Percentiles rank a stretch among this genome's conserved stretches.
These are phyloP conservation scores for Nephrotoma guestfalica DNA, from an alignment of 2,888 invertebrate genomes.

Conservation along the genomic window DNA sequence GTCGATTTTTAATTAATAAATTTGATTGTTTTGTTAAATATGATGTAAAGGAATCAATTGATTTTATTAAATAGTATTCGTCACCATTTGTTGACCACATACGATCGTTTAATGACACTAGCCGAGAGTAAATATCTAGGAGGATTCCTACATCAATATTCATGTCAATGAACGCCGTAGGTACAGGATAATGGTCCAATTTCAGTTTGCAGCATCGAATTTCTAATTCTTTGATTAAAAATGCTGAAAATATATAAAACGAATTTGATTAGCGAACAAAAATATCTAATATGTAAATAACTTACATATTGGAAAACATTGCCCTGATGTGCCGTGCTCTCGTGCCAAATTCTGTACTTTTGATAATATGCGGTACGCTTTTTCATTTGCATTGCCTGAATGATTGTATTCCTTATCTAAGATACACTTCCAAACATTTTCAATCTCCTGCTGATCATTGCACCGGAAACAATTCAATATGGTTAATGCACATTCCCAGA, in stretches of 20 bases:
- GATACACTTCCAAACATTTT: constrained; percentile 85
- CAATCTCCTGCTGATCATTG: constrained; percentile 73
- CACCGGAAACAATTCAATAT: constrained; percentile 92
- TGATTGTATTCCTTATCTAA: constrained; percentile 42
- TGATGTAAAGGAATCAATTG: constrained; percentile 56
- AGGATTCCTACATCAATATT: constrained; percentile 64
- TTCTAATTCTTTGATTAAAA: constrained; percentile 65
- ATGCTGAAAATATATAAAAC: constrained; percentile 38
- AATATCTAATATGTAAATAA: not conserved
- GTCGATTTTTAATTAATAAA: constrained; percentile 34
- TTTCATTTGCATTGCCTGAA: constrained; percentile 37
- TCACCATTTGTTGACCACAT: constrained; percentile 75
- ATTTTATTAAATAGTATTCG: constrained; percentile 71
- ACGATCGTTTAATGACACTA: constrained; percentile 68
- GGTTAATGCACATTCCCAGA: constrained; percentile 88
- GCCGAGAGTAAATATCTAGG: constrained; percentile 53
- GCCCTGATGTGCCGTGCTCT: constrained; percentile 64
- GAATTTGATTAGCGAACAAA: not conserved
- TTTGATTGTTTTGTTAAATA: constrained; percentile 49
- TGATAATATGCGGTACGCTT: constrained; percentile 50
- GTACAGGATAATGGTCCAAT: constrained; percentile 59
- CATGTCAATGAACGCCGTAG: constrained; percentile 57
- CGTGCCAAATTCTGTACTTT: constrained; percentile 65
- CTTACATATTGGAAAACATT: constrained; percentile 75
- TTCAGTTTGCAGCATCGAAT: constrained; percentile 57